A percentile compares a stretch with the other conserved stretches of the same genome.
phyloP scores from a whole-genome alignment of 2,888 invertebrate genomes.

The Tyria jacobaeae region DNA sequence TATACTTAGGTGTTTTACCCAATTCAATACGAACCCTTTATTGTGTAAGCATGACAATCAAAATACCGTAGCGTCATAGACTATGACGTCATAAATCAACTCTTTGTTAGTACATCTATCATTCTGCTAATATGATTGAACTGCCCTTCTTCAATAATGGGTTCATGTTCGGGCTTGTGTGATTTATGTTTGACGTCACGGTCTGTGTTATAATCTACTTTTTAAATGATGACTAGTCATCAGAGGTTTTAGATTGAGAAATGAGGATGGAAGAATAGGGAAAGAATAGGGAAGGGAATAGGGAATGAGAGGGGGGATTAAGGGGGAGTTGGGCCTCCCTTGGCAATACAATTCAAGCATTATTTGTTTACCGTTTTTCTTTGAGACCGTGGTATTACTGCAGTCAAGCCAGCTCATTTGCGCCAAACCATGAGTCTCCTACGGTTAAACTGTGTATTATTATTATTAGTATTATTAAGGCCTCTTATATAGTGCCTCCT shows the following conservation, averaged over 20 bases:
- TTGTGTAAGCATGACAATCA: constrained; percentile 14
- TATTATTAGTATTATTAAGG: too few relatives aligned
- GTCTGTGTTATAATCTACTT: constrained; percentile 1
- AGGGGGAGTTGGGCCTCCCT: too few relatives aligned
- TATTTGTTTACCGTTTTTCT: too few relatives aligned
- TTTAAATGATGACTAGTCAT: neutral
- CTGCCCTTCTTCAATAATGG: constrained; percentile 17
- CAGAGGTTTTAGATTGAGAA: neutral
- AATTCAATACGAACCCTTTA: neutral
- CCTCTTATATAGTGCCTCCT: too few relatives aligned
- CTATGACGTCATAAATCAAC: constrained; percentile 18
- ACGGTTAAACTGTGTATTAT: too few relatives aligned
- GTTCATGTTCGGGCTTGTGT: constrained; percentile 5
- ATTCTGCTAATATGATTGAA: constrained; percentile 44
- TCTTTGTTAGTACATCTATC: constrained; percentile 46
- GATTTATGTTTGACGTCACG: constrained; percentile 20
- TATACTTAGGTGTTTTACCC: neutral
- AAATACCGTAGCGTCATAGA: constrained; percentile 7
- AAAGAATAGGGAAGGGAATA: too few relatives aligned
- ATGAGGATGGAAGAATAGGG: too few relatives aligned
- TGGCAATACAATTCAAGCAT: too few relatives aligned
- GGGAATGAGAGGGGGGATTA: too few relatives aligned
- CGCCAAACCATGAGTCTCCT: too few relatives aligned
- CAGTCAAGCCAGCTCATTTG: too few relatives aligned
- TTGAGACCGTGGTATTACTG: too few relatives aligned